Percentiles rank a stretch among this genome's conserved stretches.
Conservation (phyloP, 64 coral and sea anemone species). For the Dendrophyllia cribrosa region DNA sequence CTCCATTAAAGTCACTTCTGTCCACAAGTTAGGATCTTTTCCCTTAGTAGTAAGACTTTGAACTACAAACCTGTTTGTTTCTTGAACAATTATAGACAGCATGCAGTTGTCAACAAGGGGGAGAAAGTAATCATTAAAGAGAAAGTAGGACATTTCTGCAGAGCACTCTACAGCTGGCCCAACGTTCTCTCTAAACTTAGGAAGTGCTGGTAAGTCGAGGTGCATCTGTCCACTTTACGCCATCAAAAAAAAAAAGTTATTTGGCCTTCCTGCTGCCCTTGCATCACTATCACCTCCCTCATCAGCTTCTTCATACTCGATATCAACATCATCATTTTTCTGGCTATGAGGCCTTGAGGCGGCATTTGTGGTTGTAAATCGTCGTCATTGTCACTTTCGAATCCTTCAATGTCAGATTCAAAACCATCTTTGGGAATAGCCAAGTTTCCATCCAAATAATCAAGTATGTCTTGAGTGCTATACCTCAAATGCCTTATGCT, state of each 20-base stretch:
- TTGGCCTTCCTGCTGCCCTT: background rate
- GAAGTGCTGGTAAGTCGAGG: background rate
- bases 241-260: background rate
- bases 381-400: background rate
- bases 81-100: slow-evolving; percentile 26
- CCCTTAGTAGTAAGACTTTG: background rate
- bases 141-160: background rate
- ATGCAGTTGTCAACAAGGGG: slow-evolving; percentile 28
- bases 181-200: background rate
- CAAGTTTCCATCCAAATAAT: background rate
- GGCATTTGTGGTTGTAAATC: background rate
- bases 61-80: slow-evolving; percentile 23
- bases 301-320: background rate
- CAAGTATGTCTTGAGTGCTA: background rate
- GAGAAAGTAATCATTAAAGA: slow-evolving; percentile 22
- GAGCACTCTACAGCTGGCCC: slow-evolving; percentile 15
- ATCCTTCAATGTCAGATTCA: background rate
- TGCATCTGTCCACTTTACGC: background rate
- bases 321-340: background rate
- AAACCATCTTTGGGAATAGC: background rate
- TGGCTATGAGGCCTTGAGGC: background rate
- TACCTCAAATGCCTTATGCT: background rate
- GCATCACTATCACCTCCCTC: background rate
- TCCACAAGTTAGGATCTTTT: slow-evolving; percentile 4
- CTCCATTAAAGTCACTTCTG: background rate